Conservation (phyloP, 2,113 vertebrate genomes). For the Myiopsitta monachus region DNA sequence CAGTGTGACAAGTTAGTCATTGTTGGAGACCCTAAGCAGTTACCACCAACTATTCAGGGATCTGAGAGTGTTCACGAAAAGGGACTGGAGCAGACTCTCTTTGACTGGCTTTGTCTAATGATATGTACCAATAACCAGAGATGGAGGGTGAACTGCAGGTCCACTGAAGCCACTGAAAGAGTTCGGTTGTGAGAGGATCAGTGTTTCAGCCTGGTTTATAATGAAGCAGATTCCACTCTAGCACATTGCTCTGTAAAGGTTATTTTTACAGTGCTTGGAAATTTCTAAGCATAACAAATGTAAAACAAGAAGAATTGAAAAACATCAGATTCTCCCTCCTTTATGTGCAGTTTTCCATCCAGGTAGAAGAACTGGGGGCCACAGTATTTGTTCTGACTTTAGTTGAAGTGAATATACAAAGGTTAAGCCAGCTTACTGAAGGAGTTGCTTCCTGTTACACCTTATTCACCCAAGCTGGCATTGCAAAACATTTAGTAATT, state of each 20-base stretch:
- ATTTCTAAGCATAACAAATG: not conserved
- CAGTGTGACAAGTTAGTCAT: constrained; percentile 81
- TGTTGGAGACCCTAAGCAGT: constrained; percentile 81
- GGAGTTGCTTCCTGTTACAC: not conserved
- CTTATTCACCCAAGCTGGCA: not conserved
- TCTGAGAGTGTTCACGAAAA: constrained; percentile 74
- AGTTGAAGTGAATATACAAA: not conserved
- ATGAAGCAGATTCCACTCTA: not conserved
- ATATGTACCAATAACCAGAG: constrained; percentile 26
- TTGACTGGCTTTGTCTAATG: constrained; percentile 79
- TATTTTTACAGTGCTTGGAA: not conserved
- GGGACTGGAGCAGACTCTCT: constrained; percentile 82
- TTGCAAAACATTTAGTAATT: not conserved
- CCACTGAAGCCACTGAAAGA: not conserved
- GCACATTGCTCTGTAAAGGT: not conserved
- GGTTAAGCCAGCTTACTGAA: not conserved
- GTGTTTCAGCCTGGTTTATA: not conserved
- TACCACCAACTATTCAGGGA: constrained; percentile 81
- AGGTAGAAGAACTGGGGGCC: not conserved
- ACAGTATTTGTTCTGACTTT: not conserved
- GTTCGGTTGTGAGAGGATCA: not conserved
- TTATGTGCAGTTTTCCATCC: not conserved
- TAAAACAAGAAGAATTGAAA: not conserved
- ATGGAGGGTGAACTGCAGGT: not conserved
- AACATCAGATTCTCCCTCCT: not conserved